Conservation (phyloP, 2,797 vertebrate genomes). For the Alexandromys oeconomus region DNA sequence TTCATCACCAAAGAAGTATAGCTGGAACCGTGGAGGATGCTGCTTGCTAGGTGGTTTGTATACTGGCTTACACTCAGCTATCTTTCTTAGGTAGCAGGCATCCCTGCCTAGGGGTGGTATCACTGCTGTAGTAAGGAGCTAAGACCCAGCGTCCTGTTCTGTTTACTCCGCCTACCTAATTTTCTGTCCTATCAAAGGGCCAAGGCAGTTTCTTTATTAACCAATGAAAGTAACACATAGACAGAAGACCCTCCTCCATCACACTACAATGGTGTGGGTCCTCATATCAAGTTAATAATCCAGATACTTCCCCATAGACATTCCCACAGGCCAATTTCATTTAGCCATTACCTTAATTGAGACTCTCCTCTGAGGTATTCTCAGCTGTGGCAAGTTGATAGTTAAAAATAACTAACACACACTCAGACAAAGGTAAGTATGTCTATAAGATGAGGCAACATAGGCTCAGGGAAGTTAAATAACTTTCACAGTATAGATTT, state of each 20-base stretch:
- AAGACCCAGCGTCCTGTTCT: too few species aligned
- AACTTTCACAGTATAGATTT: conserved; percentile 8
- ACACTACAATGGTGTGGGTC: background rate
- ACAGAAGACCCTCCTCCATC: too few species aligned
- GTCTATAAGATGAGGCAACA: background rate
- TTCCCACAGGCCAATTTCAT: background rate
- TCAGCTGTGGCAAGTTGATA: background rate
- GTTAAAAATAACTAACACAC: background rate
- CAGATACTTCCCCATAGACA: background rate
- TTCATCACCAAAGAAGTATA: background rate
- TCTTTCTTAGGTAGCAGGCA: background rate
- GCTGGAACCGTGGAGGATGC: background rate
- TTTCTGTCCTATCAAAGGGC: too few species aligned
- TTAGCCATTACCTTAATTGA: background rate
- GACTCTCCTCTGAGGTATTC: background rate
- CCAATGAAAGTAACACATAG: too few species aligned
- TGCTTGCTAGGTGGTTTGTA: background rate
- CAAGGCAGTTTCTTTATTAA: too few species aligned
- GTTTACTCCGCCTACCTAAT: too few species aligned
- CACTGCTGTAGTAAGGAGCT: too few species aligned
- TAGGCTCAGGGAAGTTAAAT: conserved; percentile 45
- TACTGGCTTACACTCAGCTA: background rate
- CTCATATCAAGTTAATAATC: background rate
- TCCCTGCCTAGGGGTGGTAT: background rate
- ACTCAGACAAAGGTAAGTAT: background rate